phyloP scores from a whole-genome alignment of 2,113 vertebrate species.

The Malurus elegans region DNA sequence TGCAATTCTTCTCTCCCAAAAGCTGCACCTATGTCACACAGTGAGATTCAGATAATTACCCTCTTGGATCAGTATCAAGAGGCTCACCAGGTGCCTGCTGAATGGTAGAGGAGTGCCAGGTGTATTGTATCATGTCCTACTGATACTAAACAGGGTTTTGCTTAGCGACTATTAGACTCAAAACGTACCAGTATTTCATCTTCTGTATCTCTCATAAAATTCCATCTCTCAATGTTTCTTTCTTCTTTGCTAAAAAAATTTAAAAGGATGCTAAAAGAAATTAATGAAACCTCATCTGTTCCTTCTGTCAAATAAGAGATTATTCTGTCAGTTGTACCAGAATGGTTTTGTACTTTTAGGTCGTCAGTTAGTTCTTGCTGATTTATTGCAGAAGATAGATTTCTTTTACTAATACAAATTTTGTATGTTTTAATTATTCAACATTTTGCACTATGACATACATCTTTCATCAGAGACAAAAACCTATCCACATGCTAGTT shows the following conservation, averaged over 20 bases:
- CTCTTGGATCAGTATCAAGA: not conserved
- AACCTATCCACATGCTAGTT: not conserved
- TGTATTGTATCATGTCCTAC: not conserved
- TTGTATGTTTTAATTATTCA: not conserved
- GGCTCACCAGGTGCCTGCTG: not conserved
- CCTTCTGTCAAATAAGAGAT: not conserved
- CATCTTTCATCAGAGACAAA: not conserved
- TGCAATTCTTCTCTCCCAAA: not conserved
- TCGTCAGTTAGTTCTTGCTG: not conserved
- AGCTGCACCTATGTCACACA: not conserved
- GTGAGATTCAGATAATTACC: not conserved
- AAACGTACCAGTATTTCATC: not conserved
- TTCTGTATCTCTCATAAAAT: not conserved
- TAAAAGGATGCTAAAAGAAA: not conserved
- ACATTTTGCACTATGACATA: not conserved
- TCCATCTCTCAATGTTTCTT: not conserved
- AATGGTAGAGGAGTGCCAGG: not conserved
- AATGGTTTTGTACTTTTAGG: not conserved
- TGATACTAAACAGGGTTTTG: not conserved
- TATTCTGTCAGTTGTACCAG: not conserved
- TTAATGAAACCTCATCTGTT: not conserved
- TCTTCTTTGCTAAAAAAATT: not conserved
- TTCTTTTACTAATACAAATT: not conserved
- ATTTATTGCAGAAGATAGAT: not conserved
- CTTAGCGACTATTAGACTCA: not conserved